These are phyloP conservation scores for Melinaea marsaeus DNA, from an alignment of 2,888 invertebrate genomes.

Conservation along the genomic window DNA sequence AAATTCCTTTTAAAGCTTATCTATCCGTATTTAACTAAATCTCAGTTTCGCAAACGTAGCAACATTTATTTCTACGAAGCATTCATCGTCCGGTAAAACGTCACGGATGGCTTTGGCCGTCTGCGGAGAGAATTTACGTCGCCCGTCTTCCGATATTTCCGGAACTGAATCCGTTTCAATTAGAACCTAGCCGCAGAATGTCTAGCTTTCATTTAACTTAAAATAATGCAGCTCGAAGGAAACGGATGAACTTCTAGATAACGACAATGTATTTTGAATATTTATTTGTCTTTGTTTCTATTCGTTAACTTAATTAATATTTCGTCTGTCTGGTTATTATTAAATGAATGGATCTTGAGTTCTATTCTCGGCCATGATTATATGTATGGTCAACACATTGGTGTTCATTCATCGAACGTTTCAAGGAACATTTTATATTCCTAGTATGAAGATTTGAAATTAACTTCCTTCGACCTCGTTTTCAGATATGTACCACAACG, in stretches of 20 bases:
- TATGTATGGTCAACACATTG: too few relatives aligned
- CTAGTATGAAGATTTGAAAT: too few relatives aligned
- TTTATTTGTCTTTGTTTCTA: not conserved
- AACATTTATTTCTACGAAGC: slow-evolving; percentile 5
- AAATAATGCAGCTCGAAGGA: slow-evolving; percentile 3
- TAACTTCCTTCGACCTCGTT: too few relatives aligned
- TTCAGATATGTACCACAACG: too few relatives aligned
- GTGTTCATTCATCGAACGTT: too few relatives aligned
- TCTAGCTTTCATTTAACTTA: slow-evolving; percentile 17
- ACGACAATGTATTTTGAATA: not conserved
- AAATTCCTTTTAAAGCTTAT: not conserved
- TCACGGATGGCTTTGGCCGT: slow-evolving; percentile 10
- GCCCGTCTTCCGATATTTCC: slow-evolving; percentile 20
- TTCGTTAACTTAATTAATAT: not conserved
- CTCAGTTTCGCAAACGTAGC: slow-evolving; percentile 7
- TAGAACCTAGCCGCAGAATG: slow-evolving; percentile 10
- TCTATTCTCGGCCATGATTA: too few relatives aligned
- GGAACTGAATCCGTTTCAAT: slow-evolving; percentile 18
- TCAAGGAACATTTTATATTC: too few relatives aligned
- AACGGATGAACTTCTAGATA: not conserved
- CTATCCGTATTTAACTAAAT: slow-evolving; percentile 6
- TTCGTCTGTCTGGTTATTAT: not conserved
- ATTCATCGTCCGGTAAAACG: slow-evolving; percentile 7
- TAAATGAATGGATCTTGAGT: too few relatives aligned
- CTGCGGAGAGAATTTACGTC: slow-evolving; percentile 13